Evolutionary conservation across 2,797 vertebrate species (phyloP).

Genomic region (Borostomias antarcticus): DNA sequence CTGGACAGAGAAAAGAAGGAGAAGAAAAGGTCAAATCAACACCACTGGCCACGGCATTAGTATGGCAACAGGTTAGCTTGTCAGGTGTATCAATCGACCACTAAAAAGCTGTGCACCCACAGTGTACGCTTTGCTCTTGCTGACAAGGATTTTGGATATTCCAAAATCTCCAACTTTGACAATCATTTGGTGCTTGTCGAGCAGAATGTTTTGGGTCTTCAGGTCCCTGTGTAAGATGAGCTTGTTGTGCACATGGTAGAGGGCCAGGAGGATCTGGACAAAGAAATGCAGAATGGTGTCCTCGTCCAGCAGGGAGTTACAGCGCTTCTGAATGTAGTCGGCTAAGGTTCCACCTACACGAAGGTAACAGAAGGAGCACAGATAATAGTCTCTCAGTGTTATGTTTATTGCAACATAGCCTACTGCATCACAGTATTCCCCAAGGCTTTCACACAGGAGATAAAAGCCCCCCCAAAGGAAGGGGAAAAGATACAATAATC

Average conservation of each 20-base stretch:
- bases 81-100: neutral
- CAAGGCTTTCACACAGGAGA: neutral
- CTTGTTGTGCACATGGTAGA: slow-evolving; percentile 97
- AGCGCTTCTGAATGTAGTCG: slow-evolving; percentile 96
- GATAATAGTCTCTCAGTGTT: neutral
- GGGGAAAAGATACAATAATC: slow-evolving; percentile 5
- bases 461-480: neutral
- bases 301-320: slow-evolving; percentile 95
- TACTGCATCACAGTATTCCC: neutral
- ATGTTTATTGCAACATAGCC: neutral
- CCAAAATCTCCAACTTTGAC: slow-evolving; percentile 98
- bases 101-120: slow-evolving; percentile 64
- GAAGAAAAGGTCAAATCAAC: no score
- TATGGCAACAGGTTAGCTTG: no score
- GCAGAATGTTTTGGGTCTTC: slow-evolving; percentile 98
- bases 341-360: slow-evolving; percentile 88
- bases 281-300: slow-evolving; percentile 99
- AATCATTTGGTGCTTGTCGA: slow-evolving; percentile 97
- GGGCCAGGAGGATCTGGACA: slow-evolving; percentile 93
- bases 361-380: slow-evolving; percentile 15
- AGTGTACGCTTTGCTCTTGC: slow-evolving; percentile 99
- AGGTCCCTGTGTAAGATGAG: slow-evolving; percentile 97
- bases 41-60: neutral
- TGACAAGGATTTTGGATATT: slow-evolving; percentile 98
- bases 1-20: slow-evolving; percentile 68